Evolutionary conservation across 2,888 invertebrate species (phyloP), one percentile per base, ranked within the genome.

Genomic region (Spodoptera littoralis): DNA sequence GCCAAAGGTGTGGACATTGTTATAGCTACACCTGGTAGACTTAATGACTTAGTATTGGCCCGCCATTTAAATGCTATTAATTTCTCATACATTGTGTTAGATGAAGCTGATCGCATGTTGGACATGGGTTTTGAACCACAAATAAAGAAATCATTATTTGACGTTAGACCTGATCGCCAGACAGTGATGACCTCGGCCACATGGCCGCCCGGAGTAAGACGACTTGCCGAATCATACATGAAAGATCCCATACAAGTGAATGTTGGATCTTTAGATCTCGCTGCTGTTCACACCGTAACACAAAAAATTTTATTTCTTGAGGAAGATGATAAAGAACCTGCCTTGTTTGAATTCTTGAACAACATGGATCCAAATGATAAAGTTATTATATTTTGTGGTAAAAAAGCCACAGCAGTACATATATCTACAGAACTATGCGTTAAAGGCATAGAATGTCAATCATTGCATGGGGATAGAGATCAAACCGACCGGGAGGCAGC

Each of bases 121-220:
- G 98, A 98, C 80, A 97, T 98, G 97, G 98, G 98, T 18, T 98
- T 98, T 85, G 98, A 97, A 82, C 97, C 97, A 3, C 98, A 96
- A 95, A 99, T 99, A 73, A 96, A 97, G 45, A 97, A 97, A 85
- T 96, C 97, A 12, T 91, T 98, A 73, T 94, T 97, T 64, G 96
- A 97, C 83, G 96, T 98, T 24, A 95, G 98, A 58, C 98, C 98
- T 8, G 98, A 98, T 85, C 93, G 98, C 58, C 99, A 99, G 88
- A 98, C 98, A n/a, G 96, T 99, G 0, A 98, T 99, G 98, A 99
- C 99, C 0, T 98, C 97, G 85, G 99, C 99, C 12, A 99, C 99
- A 0, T 99, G 99, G 99, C 99, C 99, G 0, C 92, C 95, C 57
- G 98, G 97, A 47, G 99, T 99, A 1, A 95, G 98, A 13, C 95